These are phyloP conservation scores for Allacma fusca DNA, from an alignment of 2,888 invertebrate species.

Conservation along the genomic window DNA sequence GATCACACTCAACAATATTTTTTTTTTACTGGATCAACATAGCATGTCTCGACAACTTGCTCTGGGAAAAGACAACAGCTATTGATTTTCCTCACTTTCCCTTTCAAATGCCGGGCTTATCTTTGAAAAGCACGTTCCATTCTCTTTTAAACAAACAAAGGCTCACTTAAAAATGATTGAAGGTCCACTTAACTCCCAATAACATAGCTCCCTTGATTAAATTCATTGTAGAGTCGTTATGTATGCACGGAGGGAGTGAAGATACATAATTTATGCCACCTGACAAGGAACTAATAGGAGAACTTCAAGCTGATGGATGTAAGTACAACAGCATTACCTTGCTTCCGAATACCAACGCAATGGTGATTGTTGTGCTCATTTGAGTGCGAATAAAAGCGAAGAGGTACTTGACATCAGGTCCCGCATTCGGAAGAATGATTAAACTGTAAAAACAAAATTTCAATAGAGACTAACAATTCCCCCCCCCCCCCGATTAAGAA, in stretches of 20 bases:
- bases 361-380: constrained; percentile 87
- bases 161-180: constrained; percentile 12
- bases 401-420: constrained; percentile 91
- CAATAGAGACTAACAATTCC: not conserved
- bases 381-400: constrained; percentile 91
- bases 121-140: constrained; percentile 7
- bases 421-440: constrained; percentile 83
- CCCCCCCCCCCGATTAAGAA: not conserved
- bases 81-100: constrained; percentile 3
- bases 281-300: no score
- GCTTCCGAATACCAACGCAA: constrained; percentile 82
- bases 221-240: no score
- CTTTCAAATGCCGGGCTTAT: not conserved
- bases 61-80: not conserved
- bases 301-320: no score
- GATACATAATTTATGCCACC: no score
- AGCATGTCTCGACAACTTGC: no score
- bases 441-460: constrained; percentile 70
- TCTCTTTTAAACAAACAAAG: constrained; percentile 8
- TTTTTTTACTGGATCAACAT: no score
- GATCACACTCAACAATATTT: no score
- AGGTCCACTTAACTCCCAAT: not conserved
- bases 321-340: no score
- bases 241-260: no score
- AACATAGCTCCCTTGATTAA: not conserved